Base-by-base conservation (phyloP, 2,113 vertebrate species). In the Romanogobio albipinnatus region DNA sequence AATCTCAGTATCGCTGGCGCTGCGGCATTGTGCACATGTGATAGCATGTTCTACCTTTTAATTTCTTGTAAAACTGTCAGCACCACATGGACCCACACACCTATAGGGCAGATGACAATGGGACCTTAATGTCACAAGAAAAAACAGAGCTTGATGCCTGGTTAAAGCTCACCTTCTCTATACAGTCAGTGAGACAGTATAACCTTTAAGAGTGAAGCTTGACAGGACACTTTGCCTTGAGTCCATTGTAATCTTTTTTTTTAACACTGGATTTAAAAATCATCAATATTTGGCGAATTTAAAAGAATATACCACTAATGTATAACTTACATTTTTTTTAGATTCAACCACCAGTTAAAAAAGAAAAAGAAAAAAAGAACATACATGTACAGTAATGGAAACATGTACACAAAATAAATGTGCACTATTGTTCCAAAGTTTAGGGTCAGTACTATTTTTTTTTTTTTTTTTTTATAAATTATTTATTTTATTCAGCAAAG, bases 41-140 rank as follows among this genome's bases (percentile, higher is more conserved):
- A 86, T 87, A 79, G 87, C 82, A 88, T 75, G 86, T 82, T 77
- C 84, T 87, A 87, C 78, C 87, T 86, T 88, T 87, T 90, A 56
- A 87, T 91, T 90, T 88, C 59, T 85, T 87, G 87, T 86, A 84
- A 77, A 82, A 22, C 51, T 68, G 51, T 43, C 49, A 81, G 39
- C 56, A 84, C 7, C 29, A 45, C 24, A 9, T 74, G 53, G 74
- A 70, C 76, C 62, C 8, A 29, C 2, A 66, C 10, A 45, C 15
- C 9, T 39, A 43, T 17, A 49, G 59, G 9, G 26, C 76, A 56
- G 51, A 70, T 45, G 29, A 70, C 26, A 76, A 86, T 33, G 36
- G 36, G 29, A 75, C 71, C 75, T 84, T 77, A 83, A 87, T 43
- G 66, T 66, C 62, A 66, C 14, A 64, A 24, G 49, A 51, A 66